Base-by-base conservation (phyloP, 2,888 invertebrate species). In the Fragum sueziense region DNA sequence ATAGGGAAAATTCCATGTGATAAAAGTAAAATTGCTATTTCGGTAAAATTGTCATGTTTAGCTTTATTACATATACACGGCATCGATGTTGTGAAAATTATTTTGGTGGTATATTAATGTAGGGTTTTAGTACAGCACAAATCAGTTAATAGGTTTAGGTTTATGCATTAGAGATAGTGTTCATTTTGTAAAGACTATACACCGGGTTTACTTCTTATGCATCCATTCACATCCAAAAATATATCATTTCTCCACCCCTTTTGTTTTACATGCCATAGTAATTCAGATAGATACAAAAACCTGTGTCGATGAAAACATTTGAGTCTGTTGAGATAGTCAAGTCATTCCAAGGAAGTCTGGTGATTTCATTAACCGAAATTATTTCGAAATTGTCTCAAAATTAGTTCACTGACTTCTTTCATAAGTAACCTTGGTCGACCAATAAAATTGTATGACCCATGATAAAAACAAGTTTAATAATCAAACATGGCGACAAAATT, bases 1-100 rank as follows among this genome's bases (percentile, higher is more conserved):
- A 79, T 6, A 69, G 84, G 27, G 76, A 84, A 70, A 61, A 61
- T 27, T 65, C 65, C 25, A n/a, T 41, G 22, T 65, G 65, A 65
- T 41, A 65, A 33, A 33, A 62, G 11, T 57, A 22, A 3, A 3
- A 47, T 20, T 47, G 27, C 6, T 27, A 1, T 57, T 27, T 57
- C 9, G 57, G 57, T 57, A 57, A 29, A 57, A 22, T 27, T 9
- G 47, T n/a, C 14, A 47, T 47, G 47, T 47, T 47, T 47, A 47
- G 47, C 47, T 47, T 47, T 20, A 47, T 20, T 14, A 47, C 3
- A 9, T 47, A 47, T 47, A 47, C 14, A 47, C 47, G n/a, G 7
- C n/a, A 47, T 14, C 47, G 47, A 14, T 47, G 47, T 47, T 47
- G 47, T 47, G 47, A 47, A 47, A 20, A 47, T 47, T 47, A 47